A percentile compares a stretch with the other conserved stretches of the same genome.
Evolutionary conservation across 2,113 vertebrate species (phyloP).

Genomic region (Pelusios castaneus): DNA sequence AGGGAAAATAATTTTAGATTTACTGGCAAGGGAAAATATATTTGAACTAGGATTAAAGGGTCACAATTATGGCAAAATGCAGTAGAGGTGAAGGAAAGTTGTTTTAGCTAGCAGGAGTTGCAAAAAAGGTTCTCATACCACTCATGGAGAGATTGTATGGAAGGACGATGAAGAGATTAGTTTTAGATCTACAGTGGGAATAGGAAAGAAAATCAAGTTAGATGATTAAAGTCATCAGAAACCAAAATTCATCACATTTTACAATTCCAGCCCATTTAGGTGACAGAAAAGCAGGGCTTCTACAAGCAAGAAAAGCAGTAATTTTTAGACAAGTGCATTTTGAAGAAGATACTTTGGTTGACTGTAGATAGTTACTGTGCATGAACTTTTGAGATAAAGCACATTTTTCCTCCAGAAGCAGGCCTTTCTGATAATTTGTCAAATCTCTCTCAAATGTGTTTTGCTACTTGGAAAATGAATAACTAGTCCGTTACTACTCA

Average conservation of each 20-base stretch:
- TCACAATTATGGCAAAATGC: neutral
- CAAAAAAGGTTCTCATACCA: neutral
- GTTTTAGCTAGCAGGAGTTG: neutral
- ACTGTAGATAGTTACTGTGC: neutral
- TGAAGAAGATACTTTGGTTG: neutral
- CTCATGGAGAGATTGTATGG: neutral
- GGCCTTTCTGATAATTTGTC: neutral
- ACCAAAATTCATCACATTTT: neutral
- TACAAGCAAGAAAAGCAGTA: neutral
- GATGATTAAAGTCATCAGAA: neutral
- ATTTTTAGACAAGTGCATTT: neutral
- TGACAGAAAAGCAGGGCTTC: neutral
- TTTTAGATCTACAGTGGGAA: neutral
- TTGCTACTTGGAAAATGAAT: neutral
- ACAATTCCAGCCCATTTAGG: neutral
- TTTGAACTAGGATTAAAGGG: neutral
- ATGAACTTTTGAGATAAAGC: neutral
- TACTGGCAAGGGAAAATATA: neutral
- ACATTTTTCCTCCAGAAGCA: neutral
- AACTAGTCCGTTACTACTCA: fast-evolving
- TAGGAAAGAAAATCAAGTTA: neutral
- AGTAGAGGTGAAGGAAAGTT: neutral
- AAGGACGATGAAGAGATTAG: neutral
- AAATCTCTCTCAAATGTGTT: neutral
- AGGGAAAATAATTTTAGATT: neutral